Evolutionary conservation across 2,797 vertebrate species (phyloP).

Genomic region (Spondyliosoma cantharus): DNA sequence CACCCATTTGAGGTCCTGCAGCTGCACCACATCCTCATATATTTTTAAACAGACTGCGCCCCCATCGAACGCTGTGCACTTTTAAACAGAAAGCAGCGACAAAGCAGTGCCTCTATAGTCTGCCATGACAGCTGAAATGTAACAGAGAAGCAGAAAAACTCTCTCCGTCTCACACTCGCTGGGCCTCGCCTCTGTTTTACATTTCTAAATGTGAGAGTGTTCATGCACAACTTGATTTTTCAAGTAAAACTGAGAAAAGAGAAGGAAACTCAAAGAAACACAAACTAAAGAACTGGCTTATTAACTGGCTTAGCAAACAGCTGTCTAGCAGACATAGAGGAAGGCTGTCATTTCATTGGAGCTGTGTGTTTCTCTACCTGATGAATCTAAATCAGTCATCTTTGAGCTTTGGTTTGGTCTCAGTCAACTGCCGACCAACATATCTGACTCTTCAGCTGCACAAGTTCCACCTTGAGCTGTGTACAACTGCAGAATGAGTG

Average conservation of each 20-base stretch:
- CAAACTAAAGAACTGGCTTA: not conserved
- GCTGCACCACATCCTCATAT: slow-evolving; percentile 35
- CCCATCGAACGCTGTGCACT: slow-evolving; percentile 14
- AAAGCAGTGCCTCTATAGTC: not conserved
- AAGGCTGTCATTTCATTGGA: no score
- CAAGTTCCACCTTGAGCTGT: not conserved
- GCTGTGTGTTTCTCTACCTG: not conserved
- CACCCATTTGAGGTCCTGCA: not conserved
- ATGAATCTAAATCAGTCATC: not conserved
- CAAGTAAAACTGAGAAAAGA: not conserved
- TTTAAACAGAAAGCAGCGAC: slow-evolving; percentile 18
- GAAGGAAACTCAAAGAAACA: not conserved
- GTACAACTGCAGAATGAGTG: not conserved
- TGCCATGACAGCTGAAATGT: slow-evolving; percentile 1
- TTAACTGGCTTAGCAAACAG: not conserved
- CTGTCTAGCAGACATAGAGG: not conserved
- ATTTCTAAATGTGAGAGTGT: not conserved
- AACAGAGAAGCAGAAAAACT: not conserved
- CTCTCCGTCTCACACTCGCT: not conserved
- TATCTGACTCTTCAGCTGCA: not conserved
- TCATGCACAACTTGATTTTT: not conserved
- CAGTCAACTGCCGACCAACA: not conserved
- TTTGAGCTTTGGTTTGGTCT: not conserved
- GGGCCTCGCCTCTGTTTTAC: not conserved
- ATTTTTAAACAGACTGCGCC: slow-evolving; percentile 46